Evolutionary conservation across 2,113 vertebrate species (phyloP).

Genomic region (Sula dactylatra): DNA sequence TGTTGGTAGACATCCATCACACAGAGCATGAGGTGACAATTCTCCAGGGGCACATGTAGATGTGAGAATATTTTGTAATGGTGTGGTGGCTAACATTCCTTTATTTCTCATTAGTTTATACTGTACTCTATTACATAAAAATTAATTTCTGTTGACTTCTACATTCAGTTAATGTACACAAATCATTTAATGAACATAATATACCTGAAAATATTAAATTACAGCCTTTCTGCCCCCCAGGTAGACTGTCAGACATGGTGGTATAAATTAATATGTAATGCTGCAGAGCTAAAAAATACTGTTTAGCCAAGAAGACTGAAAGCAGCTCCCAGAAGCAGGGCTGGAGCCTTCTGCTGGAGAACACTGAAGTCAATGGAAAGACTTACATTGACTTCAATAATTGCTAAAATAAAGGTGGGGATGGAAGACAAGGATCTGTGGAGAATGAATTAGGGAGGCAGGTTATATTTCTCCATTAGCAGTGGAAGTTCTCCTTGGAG

Average conservation of each 20-base stretch:
- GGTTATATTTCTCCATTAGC: background rate
- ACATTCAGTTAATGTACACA: background rate
- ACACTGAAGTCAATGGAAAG: background rate
- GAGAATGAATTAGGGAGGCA: background rate
- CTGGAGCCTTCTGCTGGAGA: background rate
- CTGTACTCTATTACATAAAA: background rate
- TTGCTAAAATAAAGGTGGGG: background rate
- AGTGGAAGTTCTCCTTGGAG: background rate
- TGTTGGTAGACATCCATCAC: background rate
- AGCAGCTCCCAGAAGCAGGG: background rate
- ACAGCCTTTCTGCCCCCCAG: background rate
- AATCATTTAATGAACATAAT: background rate
- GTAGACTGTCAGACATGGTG: background rate
- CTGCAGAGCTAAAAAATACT: background rate
- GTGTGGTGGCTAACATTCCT: background rate
- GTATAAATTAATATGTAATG: background rate
- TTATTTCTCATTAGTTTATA: background rate
- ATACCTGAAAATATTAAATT: background rate
- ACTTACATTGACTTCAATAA: background rate
- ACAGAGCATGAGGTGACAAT: background rate
- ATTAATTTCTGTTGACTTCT: background rate
- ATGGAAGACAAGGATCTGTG: background rate
- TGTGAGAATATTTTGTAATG: background rate
- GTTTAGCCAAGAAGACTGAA: background rate
- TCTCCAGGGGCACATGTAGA: background rate